Evolutionary conservation across 2,888 invertebrate genomes (phyloP), one percentile per base, ranked within the genome.

Genomic region (Amphipoea oculea): DNA sequence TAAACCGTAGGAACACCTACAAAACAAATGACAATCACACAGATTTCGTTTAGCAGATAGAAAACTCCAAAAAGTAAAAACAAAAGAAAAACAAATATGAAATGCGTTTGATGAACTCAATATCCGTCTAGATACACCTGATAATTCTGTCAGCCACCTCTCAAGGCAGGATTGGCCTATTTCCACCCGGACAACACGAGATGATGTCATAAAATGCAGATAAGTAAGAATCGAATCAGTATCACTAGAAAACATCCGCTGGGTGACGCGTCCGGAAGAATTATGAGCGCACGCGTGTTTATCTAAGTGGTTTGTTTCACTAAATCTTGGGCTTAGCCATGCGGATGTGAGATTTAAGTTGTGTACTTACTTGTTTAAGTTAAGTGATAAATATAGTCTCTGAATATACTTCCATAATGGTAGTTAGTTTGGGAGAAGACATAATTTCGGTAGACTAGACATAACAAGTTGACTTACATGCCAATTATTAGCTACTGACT

Each of bases 131-230:
- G 68, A 85, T 81, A 84, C 51, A 72, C 17, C 57, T 69, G 86
- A 71, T 71, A 85, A 85, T 48, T 80, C 85, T 62, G 62, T 71
- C 69, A 76, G 45, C 45, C 23, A 82, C 40, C 73, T 85, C 45
- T 80, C 20, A 66, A 57, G 29, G 17, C 57, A 36, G 71, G 73
- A 73, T 85, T 77, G 82, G 72, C 76, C 68, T 75, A 88, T 73
- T 75, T 85, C 36, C 14, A 73, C 66, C 69, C 74, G 70, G 85
- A 87, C 79, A 72, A 57, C 63, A 87, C 40, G 48, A 63, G 40
- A 65, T 86, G 88, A 89, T 81, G 79, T 88, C 90, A 89, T 80
- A 73, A 75, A 84, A 86, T 81, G 75, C 78, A 84, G 82, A 88
- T 89, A 88, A 88, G 81, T 71, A 71, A 65, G 75, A 77, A 86